phyloP scores from a whole-genome alignment of 2,113 vertebrate genomes.

The Rhinoptilus africanus region DNA sequence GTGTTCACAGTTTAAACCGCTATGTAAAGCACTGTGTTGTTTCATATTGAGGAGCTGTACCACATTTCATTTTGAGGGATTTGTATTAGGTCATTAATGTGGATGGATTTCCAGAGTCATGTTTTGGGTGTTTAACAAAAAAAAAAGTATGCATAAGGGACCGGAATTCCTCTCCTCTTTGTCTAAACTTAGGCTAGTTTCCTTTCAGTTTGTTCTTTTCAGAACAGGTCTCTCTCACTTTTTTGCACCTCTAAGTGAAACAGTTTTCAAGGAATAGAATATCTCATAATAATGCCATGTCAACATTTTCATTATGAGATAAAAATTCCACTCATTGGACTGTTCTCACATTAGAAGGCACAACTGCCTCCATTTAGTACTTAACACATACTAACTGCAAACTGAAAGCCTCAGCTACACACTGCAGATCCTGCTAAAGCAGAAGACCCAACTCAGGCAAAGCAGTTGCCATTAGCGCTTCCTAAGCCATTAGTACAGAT shows the following conservation, averaged over 20 bases:
- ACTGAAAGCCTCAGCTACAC: background rate
- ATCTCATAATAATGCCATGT: background rate
- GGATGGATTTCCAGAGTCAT: background rate
- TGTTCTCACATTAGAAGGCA: background rate
- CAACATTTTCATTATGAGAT: background rate
- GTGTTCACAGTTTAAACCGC: background rate
- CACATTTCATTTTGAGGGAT: background rate
- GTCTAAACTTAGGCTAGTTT: background rate
- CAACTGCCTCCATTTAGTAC: background rate
- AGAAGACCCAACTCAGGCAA: background rate
- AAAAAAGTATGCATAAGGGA: rapidly evolving
- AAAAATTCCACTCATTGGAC: background rate
- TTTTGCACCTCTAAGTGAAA: background rate
- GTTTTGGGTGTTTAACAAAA: background rate
- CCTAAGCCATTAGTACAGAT: background rate
- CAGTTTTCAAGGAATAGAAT: background rate
- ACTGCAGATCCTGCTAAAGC: background rate
- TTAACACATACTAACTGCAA: background rate
- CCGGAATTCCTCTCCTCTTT: background rate
- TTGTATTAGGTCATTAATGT: background rate
- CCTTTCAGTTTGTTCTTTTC: background rate
- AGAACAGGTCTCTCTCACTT: background rate
- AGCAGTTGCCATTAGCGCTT: background rate
- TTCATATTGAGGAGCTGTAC: background rate
- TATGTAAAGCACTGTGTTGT: background rate